These are phyloP conservation scores for Ploceus nigricollis DNA, from an alignment of 2,113 vertebrate species.

Conservation along the genomic window DNA sequence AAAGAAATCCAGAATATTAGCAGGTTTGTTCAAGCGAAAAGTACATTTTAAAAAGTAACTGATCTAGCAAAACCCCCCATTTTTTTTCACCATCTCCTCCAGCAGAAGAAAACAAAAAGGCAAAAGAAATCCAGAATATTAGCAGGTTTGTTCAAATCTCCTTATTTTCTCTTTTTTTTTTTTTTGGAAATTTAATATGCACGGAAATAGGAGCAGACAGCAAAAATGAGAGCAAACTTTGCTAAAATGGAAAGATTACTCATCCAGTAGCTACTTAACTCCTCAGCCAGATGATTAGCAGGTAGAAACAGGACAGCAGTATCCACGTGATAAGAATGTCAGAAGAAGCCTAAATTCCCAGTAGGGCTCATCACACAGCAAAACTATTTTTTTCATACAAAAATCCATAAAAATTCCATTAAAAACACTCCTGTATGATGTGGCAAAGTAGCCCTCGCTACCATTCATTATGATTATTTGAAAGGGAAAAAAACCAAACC, in stretches of 20 bases:
- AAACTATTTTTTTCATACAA: background rate
- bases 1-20: background rate
- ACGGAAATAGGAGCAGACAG: background rate
- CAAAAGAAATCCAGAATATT: background rate
- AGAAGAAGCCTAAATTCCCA: background rate
- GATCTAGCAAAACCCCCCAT: rapidly evolving
- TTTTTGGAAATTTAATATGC: background rate
- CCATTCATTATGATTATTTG: background rate
- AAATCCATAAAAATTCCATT: background rate
- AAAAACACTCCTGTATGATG: background rate
- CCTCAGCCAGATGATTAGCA: background rate
- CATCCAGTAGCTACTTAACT: background rate
- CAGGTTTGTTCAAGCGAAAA: background rate
- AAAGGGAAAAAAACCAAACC: background rate
- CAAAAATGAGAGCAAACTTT: background rate
- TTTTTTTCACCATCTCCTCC: background rate
- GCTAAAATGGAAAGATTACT: background rate
- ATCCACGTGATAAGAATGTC: background rate
- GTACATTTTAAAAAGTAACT: background rate
- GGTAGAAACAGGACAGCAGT: background rate
- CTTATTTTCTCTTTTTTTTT: background rate
- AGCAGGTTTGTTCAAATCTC: background rate
- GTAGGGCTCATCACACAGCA: background rate
- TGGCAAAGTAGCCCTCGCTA: rapidly evolving
- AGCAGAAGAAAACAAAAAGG: background rate